These are phyloP conservation scores for Pogonophryne albipinna DNA, from an alignment of 2,797 vertebrate species.

Conservation along the genomic window DNA sequence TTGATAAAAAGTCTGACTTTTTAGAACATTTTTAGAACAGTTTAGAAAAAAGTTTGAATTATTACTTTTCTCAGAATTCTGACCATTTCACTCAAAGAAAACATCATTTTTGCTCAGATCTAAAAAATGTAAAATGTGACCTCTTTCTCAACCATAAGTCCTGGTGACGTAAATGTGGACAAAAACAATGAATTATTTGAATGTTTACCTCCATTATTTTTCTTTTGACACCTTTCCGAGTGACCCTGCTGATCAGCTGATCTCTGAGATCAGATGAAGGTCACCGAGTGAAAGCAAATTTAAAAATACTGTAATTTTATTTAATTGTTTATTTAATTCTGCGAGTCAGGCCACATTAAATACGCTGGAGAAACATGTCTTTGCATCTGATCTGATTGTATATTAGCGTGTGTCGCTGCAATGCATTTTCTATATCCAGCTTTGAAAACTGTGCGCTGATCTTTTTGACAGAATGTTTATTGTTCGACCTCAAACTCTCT, in stretches of 20 bases:
- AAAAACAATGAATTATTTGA: neutral
- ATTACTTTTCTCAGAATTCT: too few species aligned
- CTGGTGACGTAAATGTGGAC: neutral
- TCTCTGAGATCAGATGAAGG: neutral
- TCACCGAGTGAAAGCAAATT: neutral
- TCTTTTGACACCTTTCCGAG: neutral
- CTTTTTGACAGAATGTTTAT: too few species aligned
- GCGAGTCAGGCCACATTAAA: neutral
- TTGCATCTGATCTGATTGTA: conserved; percentile 4
- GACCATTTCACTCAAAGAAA: too few species aligned
- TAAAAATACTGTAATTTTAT: neutral
- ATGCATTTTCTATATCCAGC: conserved; percentile 23
- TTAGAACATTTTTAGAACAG: too few species aligned
- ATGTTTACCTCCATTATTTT: neutral
- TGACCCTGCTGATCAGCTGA: too few species aligned
- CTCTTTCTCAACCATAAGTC: too few species aligned
- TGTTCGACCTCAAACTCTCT: conserved; percentile 13
- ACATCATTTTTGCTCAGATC: too few species aligned
- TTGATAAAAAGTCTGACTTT: too few species aligned
- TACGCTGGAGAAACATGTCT: neutral
- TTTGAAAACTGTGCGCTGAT: conserved; percentile 13
- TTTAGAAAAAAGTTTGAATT: too few species aligned
- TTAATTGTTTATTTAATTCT: neutral
- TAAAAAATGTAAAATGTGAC: too few species aligned
- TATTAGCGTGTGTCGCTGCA: neutral